phyloP scores from a whole-genome alignment of 1,140 invertebrate genomes.

The Neodiprion lecontei region DNA sequence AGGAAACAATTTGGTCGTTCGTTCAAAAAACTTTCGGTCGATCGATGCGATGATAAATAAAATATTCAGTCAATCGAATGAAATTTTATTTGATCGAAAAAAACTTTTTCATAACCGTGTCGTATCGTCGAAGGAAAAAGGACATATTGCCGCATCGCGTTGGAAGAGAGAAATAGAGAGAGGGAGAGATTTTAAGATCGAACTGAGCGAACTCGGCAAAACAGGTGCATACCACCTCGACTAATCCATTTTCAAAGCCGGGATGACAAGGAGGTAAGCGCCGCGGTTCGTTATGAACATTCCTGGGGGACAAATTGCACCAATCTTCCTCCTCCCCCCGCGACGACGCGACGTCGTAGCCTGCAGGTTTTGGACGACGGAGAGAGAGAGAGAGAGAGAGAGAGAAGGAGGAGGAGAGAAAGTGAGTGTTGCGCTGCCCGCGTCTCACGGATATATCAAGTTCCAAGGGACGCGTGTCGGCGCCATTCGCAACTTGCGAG shows the following conservation, averaged over 20 bases:
- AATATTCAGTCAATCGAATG: no score
- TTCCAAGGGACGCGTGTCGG: not conserved
- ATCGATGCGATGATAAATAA: no score
- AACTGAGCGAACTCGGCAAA: not conserved
- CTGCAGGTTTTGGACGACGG: not conserved
- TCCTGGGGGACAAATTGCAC: constrained; percentile 1
- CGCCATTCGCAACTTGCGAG: not conserved
- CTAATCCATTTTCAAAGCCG: constrained; percentile 7
- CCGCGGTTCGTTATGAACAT: constrained; percentile 7
- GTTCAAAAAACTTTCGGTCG: no score
- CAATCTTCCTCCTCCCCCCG: constrained; percentile 1
- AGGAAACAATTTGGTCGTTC: no score
- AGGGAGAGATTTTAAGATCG: no score
- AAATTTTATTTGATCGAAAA: no score
- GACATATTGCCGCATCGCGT: no score
- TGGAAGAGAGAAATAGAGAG: no score
- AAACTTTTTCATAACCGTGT: no score
- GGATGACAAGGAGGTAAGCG: not conserved
- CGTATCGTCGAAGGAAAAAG: no score
- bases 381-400: not conserved
- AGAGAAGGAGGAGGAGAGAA: not conserved
- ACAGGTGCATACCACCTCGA: not conserved
- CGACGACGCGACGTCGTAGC: not conserved
- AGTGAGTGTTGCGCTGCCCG: not conserved
- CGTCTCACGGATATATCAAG: not conserved